A percentile compares a stretch with the other conserved stretches of the same genome.
Evolutionary conservation across 2,888 invertebrate genomes (phyloP).

Genomic region (Lepidonotus clava): DNA sequence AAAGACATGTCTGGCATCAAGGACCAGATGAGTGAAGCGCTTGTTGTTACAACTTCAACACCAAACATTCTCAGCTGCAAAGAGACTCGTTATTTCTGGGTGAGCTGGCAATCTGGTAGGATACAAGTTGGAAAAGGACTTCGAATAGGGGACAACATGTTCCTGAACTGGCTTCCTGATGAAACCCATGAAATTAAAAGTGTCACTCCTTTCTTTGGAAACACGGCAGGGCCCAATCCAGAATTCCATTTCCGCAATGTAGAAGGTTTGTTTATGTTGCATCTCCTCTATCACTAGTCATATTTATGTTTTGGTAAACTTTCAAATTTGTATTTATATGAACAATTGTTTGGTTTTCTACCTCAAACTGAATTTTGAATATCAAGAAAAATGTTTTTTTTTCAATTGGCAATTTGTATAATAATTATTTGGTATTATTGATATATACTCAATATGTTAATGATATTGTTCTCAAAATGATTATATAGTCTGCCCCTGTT

Average conservation of each 20-base stretch:
- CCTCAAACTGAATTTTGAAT: no score
- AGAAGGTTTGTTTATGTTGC: slow-evolving; percentile 35
- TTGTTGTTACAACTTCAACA: background rate
- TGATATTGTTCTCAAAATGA: no score
- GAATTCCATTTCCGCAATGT: slow-evolving; percentile 36
- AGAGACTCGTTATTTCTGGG: slow-evolving; percentile 15
- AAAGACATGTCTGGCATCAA: background rate
- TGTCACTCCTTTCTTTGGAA: background rate
- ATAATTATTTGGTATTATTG: no score
- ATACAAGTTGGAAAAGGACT: background rate
- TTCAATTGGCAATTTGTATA: no score
- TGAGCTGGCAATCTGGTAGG: background rate
- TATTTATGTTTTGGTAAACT: no score
- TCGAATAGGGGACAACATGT: background rate
- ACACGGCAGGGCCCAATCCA: background rate
- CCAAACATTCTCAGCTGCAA: slow-evolving; percentile 18
- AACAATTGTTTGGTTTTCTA: no score
- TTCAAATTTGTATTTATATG: no score
- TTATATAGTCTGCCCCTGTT: no score
- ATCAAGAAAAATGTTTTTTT: no score
- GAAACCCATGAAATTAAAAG: background rate
- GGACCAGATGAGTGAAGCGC: background rate
- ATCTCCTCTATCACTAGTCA: no score
- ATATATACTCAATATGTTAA: no score
- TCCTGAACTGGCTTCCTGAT: background rate